Conservation (phyloP, 2,888 invertebrate species). For the Melinopterus prodromus region DNA sequence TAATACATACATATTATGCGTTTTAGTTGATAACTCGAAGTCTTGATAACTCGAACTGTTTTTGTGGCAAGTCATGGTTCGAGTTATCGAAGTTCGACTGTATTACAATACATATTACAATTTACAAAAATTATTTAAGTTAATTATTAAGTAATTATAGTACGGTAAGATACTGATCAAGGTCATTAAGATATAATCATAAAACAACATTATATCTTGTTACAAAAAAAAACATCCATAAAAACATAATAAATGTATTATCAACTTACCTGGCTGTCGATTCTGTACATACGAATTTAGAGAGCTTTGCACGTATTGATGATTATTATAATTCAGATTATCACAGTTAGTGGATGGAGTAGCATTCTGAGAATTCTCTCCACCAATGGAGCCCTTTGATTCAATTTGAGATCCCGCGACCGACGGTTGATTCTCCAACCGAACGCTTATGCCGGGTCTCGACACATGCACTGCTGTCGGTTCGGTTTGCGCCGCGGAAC, state of each 20-base stretch:
- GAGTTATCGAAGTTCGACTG: too few relatives aligned
- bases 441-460: conserved; percentile 47
- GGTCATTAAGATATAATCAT: neutral
- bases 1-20: too few relatives aligned
- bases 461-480: conserved; percentile 47
- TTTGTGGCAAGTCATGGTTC: too few relatives aligned
- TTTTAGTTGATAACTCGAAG: too few relatives aligned
- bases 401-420: conserved; percentile 20
- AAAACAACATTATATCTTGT: neutral
- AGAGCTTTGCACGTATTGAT: conserved; percentile 33
- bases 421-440: conserved; percentile 38
- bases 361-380: conserved; percentile 28
- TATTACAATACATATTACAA: too few relatives aligned
- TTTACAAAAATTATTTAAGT: too few relatives aligned
- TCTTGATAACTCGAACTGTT: too few relatives aligned
- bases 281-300: conserved; percentile 40
- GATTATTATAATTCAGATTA: conserved; percentile 30
- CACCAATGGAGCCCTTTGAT: neutral
- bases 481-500: conserved; percentile 46
- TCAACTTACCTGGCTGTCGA: conserved; percentile 35
- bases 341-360: conserved; percentile 32
- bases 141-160: too few relatives aligned
- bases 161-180: neutral
- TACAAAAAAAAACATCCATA: neutral
- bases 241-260: conserved; percentile 5